phyloP scores from a whole-genome alignment of 2,113 vertebrate genomes.

The Sylvia atricapilla region DNA sequence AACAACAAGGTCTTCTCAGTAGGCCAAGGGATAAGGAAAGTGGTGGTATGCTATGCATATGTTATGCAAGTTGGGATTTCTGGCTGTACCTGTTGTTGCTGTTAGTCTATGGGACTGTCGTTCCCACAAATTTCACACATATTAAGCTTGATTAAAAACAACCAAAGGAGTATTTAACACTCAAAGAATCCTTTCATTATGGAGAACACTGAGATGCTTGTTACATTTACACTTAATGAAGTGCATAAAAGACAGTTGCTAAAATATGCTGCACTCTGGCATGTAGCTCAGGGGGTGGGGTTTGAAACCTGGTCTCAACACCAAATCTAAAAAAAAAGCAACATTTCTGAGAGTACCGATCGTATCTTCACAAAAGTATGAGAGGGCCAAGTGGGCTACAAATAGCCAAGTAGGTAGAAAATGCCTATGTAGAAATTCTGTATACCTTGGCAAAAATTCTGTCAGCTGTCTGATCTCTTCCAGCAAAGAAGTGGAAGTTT shows the following conservation, averaged over 20 bases:
- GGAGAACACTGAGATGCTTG: slow-evolving; percentile 45
- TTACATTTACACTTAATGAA: slow-evolving; percentile 43
- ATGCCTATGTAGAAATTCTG: slow-evolving; percentile 2
- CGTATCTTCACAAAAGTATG: background rate
- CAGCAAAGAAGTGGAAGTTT: slow-evolving; percentile 61
- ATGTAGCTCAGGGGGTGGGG: background rate
- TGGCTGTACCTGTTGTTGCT: slow-evolving; percentile 44
- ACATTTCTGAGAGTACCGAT: background rate
- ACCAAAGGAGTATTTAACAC: slow-evolving; percentile 37
- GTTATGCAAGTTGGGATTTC: background rate
- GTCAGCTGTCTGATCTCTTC: slow-evolving; percentile 8
- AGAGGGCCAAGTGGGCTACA: background rate
- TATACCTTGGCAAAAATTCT: slow-evolving; percentile 31
- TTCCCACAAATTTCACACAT: slow-evolving; percentile 46
- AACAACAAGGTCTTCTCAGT: background rate
- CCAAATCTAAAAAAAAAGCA: background rate
- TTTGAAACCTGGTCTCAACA: background rate
- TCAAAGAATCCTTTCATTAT: slow-evolving; percentile 64
- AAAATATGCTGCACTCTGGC: slow-evolving; percentile 1
- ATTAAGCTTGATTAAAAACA: slow-evolving; percentile 54
- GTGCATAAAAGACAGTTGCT: slow-evolving; percentile 35
- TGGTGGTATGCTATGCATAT: background rate
- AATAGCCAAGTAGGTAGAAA: background rate
- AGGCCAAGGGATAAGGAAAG: background rate
- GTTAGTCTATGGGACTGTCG: background rate